Conservation (phyloP, 2,888 invertebrate species). For the Yponomeuta plumbellus region DNA sequence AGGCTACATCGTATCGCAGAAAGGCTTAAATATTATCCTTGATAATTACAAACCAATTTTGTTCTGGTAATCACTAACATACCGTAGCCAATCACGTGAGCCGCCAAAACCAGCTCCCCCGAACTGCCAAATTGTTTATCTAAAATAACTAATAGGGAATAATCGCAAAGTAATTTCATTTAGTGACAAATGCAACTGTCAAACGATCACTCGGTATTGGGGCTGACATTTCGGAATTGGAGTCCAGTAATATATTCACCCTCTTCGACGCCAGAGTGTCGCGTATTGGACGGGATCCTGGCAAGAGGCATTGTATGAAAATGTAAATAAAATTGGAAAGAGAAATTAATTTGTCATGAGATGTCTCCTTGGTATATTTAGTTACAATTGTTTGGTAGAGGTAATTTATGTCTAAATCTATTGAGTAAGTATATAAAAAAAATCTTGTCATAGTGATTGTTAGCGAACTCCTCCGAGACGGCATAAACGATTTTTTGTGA, state of each 20-base stretch:
- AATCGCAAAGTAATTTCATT: conserved; percentile 59
- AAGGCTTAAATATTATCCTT: too few relatives aligned
- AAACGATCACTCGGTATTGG: conserved; percentile 56
- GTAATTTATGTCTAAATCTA: too few relatives aligned
- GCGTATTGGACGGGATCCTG: background rate
- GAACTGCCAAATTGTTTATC: conserved; percentile 41
- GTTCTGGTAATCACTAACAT: too few relatives aligned
- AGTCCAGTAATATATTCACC: conserved; percentile 69
- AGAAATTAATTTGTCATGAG: background rate
- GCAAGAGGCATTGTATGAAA: background rate
- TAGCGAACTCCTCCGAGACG: too few relatives aligned
- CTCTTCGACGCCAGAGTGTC: conserved; percentile 24
- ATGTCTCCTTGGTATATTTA: background rate
- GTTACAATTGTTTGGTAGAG: too few relatives aligned
- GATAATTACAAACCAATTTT: too few relatives aligned
- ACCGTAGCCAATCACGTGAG: too few relatives aligned
- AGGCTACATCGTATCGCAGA: too few relatives aligned
- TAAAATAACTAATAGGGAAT: conserved; percentile 64
- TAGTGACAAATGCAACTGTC: conserved; percentile 57
- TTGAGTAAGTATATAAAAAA: too few relatives aligned
- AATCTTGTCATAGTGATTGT: too few relatives aligned
- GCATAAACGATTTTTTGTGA: too few relatives aligned
- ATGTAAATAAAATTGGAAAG: background rate
- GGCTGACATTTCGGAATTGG: conserved; percentile 71
- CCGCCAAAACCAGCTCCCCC: too few relatives aligned